Evolutionary conservation across 2,113 vertebrate species (phyloP), one percentile per base, ranked within the genome.

Genomic region (Nycticebus coucang): DNA sequence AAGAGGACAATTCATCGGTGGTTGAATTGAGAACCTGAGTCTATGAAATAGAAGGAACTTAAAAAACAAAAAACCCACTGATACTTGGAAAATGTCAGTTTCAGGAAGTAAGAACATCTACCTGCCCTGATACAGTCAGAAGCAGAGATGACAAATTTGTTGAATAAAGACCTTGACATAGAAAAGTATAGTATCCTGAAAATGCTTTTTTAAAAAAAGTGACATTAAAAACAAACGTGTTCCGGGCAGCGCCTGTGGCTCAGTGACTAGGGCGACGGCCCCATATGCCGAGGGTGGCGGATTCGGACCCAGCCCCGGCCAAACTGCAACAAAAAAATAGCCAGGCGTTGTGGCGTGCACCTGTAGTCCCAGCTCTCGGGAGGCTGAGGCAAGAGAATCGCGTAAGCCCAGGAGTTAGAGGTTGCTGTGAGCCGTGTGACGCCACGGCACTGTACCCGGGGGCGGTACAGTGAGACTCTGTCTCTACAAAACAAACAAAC

Each of bases 161-260:
- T 66, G 33, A 88, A 79, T 82, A 80, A 89, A 94, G n/a, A 62
- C 87, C 79, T 8, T 68, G 5, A 88, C 15, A 83, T 0, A 71
- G 79, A 90, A 83, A 93, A 97, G 14, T 37, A 50, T 28, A 71
- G 87, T 87, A 89, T 93, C 68, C 66, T 71, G 11, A 75, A 62
- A 22, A 11, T 35, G 22, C 41, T 41, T 41, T 41, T 41, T 41
- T 30, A 71, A 33, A 71, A 72, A 80, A 45, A 45, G 72, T 37
- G 21, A 80, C 13, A 71, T 41, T 88, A 89, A 66, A 66, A 66
- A 71, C n/a, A 37, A 71, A 9, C 19, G 68, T 37, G 19, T 0
- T 35, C 35, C 4, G 33, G 66, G 30, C 66, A 69, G 66, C 30
- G 18, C 30, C 66, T 18, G 15, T 18, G 33, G 66, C 66, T 69